Conservation (phyloP, 35 echinoderm and acorn worm genomes). For the Patiria miniata region DNA sequence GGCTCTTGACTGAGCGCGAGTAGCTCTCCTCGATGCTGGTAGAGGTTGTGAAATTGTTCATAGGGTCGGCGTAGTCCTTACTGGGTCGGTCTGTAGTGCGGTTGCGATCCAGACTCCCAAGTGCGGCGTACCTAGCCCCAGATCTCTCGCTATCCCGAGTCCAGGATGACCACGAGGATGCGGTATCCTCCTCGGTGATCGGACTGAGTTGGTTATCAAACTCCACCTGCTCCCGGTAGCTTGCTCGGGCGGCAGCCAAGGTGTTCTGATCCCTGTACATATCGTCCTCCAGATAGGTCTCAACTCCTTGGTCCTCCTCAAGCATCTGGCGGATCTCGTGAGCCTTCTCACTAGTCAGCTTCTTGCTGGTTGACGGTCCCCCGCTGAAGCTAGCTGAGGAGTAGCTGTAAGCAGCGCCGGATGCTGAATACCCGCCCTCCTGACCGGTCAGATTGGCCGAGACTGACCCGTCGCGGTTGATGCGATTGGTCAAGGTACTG, state of each 20-base stretch:
- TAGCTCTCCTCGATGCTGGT: slow-evolving; percentile 28
- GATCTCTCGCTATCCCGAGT: slow-evolving; percentile 31
- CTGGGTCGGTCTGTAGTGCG: not conserved
- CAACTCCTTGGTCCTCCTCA: slow-evolving; percentile 29
- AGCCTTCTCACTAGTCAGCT: slow-evolving; percentile 63
- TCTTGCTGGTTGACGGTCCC: slow-evolving; percentile 32
- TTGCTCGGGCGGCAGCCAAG: slow-evolving; percentile 22
- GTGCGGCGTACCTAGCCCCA: not conserved
- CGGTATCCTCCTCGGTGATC: slow-evolving; percentile 35
- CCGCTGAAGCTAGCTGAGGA: not conserved
- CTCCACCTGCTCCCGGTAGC: slow-evolving; percentile 55
- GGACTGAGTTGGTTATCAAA: slow-evolving; percentile 41
- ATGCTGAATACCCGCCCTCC: slow-evolving; percentile 11
- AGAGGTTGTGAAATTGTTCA: slow-evolving; percentile 27
- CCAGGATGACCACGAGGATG: slow-evolving; percentile 20
- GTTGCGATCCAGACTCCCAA: slow-evolving; percentile 5
- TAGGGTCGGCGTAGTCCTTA: slow-evolving; percentile 25
- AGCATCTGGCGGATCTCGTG: slow-evolving; percentile 80
- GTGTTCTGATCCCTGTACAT: not conserved
- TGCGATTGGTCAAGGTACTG: not conserved
- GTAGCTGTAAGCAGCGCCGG: not conserved
- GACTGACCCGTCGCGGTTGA: not conserved
- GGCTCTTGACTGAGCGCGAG: not conserved
- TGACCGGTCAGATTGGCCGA: not conserved
- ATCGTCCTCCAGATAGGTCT: not conserved